Base-by-base conservation (phyloP, 2,888 invertebrate species). In the Smittia aterrima region DNA sequence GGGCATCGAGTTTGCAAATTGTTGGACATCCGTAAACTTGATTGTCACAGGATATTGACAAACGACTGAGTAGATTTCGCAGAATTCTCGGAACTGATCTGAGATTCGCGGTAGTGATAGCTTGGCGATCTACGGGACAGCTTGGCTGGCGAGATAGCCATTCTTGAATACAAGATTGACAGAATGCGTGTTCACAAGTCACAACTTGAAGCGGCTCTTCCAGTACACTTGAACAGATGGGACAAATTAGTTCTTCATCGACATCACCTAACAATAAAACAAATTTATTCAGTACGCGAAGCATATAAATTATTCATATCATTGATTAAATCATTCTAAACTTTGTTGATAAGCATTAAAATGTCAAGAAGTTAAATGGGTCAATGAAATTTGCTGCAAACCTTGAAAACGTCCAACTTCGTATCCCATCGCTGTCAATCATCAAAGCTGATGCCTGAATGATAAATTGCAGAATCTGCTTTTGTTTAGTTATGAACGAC, bases 161-260 rank as follows among this genome's bases (percentile, higher is more conserved):
- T 84, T 96, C 95, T 76, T 92, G 92, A 79, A 98, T 98, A 83
- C 97, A 98, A 68, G 89, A 89, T 79, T 91, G 89, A 83, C 97
- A 98, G 84, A 97, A 98, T 75, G 96, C 96, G 85, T 98, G 97
- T 82, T 98, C 97, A 83, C 97, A 98, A 79, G 90, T 90, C 70
- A 95, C 95, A 74, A 96, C 95, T 91, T 97, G 97, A 76, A 97
- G 85, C 62, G 97, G 96, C 81, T 97, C 96, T 81, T 97, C 96
- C 74, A 98, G 84, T 77, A 98, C 97, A 77, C 94, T 93, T 76
- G 95, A 94, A 84, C 97, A 98, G 84, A 98, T 97, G 77, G 97
- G 93, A 81, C 97, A 98, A 79, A 97, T 89, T 76, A 98, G 86
- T 85, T 98, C 98, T 86, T 97, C 97, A 84, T 98, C 97, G 78